These are phyloP conservation scores for human (Homo sapiens) DNA, from an alignment of 2,113 vertebrate species.

Conservation along the genomic window GRCh38 chr1:121452001-121452500, in stretches of 20 bases:
- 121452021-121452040: neutral
- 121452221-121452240: neutral
- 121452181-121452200: neutral
- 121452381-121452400: no score
- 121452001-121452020: neutral
- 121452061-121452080: neutral
- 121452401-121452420: no score
- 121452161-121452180: neutral
- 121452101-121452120: neutral
- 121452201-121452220: neutral
- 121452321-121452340: no score
- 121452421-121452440: no score
- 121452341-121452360: no score
- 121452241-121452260: neutral
- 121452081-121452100: neutral
- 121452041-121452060: neutral
- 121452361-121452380: no score
- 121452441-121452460: no score
- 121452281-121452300: neutral
- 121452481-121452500: no score
- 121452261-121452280: neutral
- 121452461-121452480: no score
- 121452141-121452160: neutral
- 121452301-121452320: neutral
- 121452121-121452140: neutral